Conservation (phyloP, 2,113 vertebrate species). For the Ondatra zibethicus region DNA sequence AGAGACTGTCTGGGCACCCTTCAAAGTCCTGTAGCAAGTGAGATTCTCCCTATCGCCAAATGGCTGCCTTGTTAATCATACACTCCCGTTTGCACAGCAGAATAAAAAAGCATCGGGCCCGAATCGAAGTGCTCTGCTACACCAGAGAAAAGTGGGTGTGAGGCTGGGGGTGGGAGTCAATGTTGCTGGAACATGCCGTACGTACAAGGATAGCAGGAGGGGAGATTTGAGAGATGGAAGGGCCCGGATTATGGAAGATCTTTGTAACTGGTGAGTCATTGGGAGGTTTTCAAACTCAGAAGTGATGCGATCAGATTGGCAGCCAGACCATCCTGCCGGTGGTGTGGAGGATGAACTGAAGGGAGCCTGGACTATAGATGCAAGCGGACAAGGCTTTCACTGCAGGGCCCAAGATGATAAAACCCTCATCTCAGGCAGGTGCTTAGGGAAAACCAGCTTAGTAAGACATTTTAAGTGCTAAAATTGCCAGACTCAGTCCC, state of each 20-base stretch:
- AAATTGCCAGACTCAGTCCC: neutral
- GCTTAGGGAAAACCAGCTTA: neutral
- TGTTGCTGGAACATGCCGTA: neutral
- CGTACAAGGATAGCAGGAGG: neutral
- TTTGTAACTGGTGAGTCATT: slow-evolving; percentile 51
- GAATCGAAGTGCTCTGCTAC: neutral
- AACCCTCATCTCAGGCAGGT: neutral
- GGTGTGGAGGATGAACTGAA: slow-evolving; percentile 25
- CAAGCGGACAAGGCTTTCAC: neutral
- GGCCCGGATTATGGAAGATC: slow-evolving; percentile 7
- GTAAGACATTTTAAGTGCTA: slow-evolving; percentile 31
- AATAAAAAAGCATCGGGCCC: neutral
- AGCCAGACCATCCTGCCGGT: slow-evolving; percentile 43
- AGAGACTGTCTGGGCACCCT: neutral
- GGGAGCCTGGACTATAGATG: neutral
- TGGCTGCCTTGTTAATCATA: neutral
- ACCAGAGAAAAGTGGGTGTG: neutral
- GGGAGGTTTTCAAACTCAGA: neutral
- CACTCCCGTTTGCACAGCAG: neutral
- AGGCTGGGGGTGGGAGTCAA: neutral
- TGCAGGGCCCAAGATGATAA: slow-evolving; percentile 38
- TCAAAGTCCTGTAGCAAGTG: neutral
- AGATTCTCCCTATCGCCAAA: neutral
- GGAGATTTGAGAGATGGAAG: neutral
- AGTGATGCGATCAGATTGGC: slow-evolving; percentile 49